These are phyloP conservation scores for Odocoileus virginianus DNA, from an alignment of 2,113 vertebrate genomes.

Conservation along the genomic window DNA sequence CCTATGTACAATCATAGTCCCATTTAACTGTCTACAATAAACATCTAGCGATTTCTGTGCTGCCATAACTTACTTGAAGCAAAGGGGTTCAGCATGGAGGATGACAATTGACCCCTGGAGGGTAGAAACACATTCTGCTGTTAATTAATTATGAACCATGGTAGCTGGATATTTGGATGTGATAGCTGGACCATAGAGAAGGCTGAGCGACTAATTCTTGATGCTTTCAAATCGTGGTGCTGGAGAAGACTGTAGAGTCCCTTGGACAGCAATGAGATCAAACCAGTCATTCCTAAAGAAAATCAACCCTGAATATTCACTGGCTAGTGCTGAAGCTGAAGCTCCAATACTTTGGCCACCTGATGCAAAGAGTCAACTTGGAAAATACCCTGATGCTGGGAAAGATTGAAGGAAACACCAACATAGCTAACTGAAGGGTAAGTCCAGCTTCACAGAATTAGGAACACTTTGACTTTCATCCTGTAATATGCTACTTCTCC, in stretches of 20 bases:
- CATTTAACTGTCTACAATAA: neutral
- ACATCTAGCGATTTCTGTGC: neutral
- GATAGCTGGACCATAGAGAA: neutral
- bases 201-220: accelerated
- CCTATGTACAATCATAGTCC: accelerated
- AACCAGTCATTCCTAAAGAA: neutral
- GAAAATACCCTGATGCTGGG: neutral
- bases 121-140: neutral
- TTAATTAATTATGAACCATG: neutral
- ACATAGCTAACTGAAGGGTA: neutral
- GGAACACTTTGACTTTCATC: neutral
- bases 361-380: accelerated
- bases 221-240: neutral
- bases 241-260: neutral
- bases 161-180: neutral
- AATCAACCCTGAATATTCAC: neutral
- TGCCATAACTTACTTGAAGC: neutral
- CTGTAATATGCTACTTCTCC: neutral
- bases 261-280: neutral
- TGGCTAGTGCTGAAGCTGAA: neutral
- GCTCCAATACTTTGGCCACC: neutral
- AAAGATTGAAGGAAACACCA: neutral
- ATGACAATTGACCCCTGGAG: neutral
- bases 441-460: neutral
- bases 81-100: neutral